These are phyloP conservation scores for Neoascia interrupta DNA, from an alignment of 2,888 invertebrate genomes.

Conservation along the genomic window DNA sequence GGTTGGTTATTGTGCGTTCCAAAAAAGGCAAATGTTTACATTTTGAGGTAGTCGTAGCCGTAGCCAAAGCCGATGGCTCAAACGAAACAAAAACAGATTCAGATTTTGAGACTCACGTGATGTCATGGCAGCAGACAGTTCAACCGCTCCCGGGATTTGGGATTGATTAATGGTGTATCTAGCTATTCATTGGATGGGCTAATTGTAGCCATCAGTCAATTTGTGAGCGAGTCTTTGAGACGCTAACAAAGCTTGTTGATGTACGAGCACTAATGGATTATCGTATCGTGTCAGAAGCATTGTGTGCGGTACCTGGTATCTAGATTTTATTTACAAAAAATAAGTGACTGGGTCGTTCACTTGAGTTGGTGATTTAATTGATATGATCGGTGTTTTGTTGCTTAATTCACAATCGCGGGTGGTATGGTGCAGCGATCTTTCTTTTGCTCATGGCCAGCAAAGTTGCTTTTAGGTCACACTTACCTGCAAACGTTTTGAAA, in stretches of 20 bases:
- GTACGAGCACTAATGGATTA: conserved; percentile 28
- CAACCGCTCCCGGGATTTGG: neutral
- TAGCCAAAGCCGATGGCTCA: neutral
- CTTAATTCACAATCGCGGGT: conserved; percentile 18
- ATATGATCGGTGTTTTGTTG: conserved; percentile 18
- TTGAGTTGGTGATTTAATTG: conserved; percentile 20
- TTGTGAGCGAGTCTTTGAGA: neutral
- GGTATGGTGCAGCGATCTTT: neutral
- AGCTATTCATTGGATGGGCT: neutral
- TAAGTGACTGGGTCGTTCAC: conserved; percentile 18
- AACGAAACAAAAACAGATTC: neutral
- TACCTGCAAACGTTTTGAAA: too few relatives aligned
- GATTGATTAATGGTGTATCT: conserved; percentile 5
- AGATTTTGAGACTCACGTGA: conserved; percentile 12
- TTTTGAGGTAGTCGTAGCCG: neutral
- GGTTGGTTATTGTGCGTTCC: neutral
- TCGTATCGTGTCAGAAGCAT: conserved; percentile 17
- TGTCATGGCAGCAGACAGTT: neutral
- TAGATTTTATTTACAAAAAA: neutral
- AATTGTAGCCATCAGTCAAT: conserved; percentile 7
- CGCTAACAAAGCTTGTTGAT: neutral
- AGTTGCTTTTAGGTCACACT: conserved; percentile 1
- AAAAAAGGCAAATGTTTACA: conserved; percentile 15
- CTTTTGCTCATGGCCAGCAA: conserved; percentile 6
- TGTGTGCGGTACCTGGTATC: neutral